A percentile compares a stretch with the other conserved stretches of the same genome.
Evolutionary conservation across 2,113 vertebrate species (phyloP).

Genomic region (Myrmecophaga tridactyla): DNA sequence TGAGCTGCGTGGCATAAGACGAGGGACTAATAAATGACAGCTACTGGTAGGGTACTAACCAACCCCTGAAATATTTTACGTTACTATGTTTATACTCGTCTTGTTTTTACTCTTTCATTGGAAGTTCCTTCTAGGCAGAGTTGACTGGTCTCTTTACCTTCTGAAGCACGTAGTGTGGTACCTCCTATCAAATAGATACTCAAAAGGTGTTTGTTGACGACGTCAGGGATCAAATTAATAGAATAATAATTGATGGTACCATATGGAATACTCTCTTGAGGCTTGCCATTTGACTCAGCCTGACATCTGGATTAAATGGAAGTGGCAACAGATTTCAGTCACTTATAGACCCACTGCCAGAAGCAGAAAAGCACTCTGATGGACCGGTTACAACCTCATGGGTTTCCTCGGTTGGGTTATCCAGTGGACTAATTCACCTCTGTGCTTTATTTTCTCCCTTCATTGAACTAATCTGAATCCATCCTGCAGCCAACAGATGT

Average conservation of each 20-base stretch:
- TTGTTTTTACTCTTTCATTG: neutral
- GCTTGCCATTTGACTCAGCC: neutral
- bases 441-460: constrained; percentile 35
- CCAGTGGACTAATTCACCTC: neutral
- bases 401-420: neutral
- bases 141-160: neutral
- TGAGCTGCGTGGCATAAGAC: neutral
- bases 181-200: neutral
- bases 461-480: neutral
- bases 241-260: neutral
- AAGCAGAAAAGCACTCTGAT: neutral
- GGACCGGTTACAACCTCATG: neutral
- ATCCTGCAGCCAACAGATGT: neutral
- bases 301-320: neutral
- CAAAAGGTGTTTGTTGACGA: neutral
- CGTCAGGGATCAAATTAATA: neutral
- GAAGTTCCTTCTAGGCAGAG: neutral
- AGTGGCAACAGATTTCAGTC: neutral
- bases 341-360: neutral
- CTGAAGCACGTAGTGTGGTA: neutral
- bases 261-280: neutral
- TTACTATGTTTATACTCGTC: neutral
- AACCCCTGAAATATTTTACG: neutral
- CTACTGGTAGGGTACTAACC: neutral
- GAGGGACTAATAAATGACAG: neutral